Evolutionary conservation across 1,140 invertebrate species (phyloP).

Genomic region (Aphidius gifuensis): DNA sequence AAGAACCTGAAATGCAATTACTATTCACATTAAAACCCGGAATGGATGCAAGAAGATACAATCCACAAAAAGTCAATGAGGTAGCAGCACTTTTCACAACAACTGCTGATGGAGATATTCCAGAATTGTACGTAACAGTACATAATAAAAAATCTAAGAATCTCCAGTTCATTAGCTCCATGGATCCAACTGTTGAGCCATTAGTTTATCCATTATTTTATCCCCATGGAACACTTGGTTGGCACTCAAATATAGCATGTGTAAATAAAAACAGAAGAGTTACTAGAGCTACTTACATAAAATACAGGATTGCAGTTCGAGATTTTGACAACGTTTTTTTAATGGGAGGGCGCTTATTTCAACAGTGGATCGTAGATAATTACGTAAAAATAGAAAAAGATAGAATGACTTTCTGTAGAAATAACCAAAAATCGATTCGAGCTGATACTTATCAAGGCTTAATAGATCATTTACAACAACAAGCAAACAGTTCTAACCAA

Average conservation of each 20-base stretch:
- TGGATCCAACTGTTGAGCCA: constrained; percentile 20
- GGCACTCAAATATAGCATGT: constrained; percentile 19
- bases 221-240: constrained; percentile 21
- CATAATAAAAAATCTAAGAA: constrained; percentile 13
- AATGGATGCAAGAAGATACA: constrained; percentile 7
- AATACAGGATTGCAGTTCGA: constrained; percentile 16
- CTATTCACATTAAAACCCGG: constrained; percentile 19
- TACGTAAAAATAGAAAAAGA: constrained; percentile 12
- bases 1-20: constrained; percentile 14
- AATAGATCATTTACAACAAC: constrained; percentile 3
- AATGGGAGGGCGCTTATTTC: not conserved
- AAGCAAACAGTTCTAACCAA: not conserved
- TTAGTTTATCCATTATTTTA: constrained; percentile 23
- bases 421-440: constrained; percentile 3
- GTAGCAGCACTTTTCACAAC: constrained; percentile 18
- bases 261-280: constrained; percentile 20
- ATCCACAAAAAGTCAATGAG: constrained; percentile 18
- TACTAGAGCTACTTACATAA: constrained; percentile 19
- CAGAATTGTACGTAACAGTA: constrained; percentile 20
- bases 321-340: constrained; percentile 7
- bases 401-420: constrained; percentile 1
- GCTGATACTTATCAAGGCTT: constrained; percentile 3
- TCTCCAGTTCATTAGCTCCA: constrained; percentile 16
- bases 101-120: constrained; percentile 19
- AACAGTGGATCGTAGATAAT: constrained; percentile 13